Evolutionary conservation across 2,888 invertebrate species (phyloP).

Genomic region (Pheosia gnoma): DNA sequence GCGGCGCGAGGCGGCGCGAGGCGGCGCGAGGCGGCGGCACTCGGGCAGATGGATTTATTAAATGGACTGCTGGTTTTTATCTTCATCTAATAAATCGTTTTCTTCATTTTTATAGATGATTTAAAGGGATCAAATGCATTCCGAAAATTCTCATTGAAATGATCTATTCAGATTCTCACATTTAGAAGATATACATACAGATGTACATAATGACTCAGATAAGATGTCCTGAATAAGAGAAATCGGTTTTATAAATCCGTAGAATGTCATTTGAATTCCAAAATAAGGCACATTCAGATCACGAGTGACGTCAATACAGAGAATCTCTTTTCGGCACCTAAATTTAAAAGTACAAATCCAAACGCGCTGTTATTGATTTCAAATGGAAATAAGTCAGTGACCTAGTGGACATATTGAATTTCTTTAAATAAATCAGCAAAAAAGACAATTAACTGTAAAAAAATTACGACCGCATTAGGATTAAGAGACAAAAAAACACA

Average conservation of each 20-base stretch:
- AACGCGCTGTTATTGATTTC: not conserved
- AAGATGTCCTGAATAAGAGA: too few species aligned
- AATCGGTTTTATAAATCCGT: not conserved
- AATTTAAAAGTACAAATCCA: not conserved
- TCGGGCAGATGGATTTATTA: not conserved
- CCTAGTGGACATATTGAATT: not conserved
- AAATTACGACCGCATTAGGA: not conserved
- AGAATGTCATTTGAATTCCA: not conserved
- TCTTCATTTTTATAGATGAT: too few species aligned
- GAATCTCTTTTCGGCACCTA: not conserved
- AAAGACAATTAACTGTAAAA: conserved; percentile 3
- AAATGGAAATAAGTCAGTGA: conserved; percentile 2
- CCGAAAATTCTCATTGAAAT: too few species aligned
- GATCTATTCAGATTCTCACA: too few species aligned
- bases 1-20: not conserved
- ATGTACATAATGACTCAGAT: too few species aligned
- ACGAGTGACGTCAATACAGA: not conserved
- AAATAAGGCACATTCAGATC: not conserved
- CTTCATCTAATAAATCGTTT: not conserved
- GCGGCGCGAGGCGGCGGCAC: not conserved
- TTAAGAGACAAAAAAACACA: not conserved
- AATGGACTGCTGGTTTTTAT: not conserved
- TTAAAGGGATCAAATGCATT: too few species aligned
- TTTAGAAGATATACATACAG: too few species aligned
- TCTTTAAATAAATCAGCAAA: not conserved